These are phyloP conservation scores for Agriopis aurantiaria DNA, from an alignment of 2,888 invertebrate genomes.

Conservation along the genomic window DNA sequence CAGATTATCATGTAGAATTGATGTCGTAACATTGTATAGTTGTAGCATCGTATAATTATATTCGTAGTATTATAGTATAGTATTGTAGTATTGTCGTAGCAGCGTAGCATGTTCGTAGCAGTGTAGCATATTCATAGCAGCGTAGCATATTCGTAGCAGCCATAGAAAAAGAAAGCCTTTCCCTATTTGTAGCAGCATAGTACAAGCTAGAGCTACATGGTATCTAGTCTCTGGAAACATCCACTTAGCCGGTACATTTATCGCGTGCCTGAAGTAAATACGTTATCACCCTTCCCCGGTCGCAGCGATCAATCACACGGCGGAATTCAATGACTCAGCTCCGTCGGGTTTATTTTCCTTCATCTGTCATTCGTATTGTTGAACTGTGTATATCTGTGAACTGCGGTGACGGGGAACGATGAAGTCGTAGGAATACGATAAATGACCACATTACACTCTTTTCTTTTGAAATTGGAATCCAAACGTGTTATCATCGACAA, in stretches of 20 bases:
- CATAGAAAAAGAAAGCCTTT: too few species aligned
- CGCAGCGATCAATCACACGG: slow-evolving; percentile 31
- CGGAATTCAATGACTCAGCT: slow-evolving; percentile 54
- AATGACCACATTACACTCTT: slow-evolving; percentile 4
- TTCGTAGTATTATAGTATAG: not conserved
- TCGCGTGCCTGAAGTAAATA: slow-evolving; percentile 19
- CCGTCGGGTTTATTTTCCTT: slow-evolving; percentile 45
- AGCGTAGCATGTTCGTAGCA: not conserved
- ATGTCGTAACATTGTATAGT: not conserved
- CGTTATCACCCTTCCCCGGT: slow-evolving; percentile 12
- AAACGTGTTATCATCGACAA: not conserved
- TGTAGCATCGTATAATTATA: not conserved
- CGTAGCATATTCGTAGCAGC: not conserved
- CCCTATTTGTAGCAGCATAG: not conserved
- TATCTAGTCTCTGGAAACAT: not conserved
- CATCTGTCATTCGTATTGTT: slow-evolving; percentile 51
- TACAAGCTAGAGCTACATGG: not conserved
- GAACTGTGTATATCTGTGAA: too few species aligned
- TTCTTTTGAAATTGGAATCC: not conserved
- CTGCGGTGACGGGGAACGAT: slow-evolving; percentile 18
- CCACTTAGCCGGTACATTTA: slow-evolving; percentile 5
- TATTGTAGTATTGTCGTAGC: not conserved
- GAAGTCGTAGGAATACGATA: slow-evolving; percentile 3
- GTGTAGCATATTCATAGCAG: not conserved
- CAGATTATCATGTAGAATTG: too few species aligned